Evolutionary conservation across 2,888 invertebrate species (phyloP).

Genomic region (Oxyscelio sp.): DNA sequence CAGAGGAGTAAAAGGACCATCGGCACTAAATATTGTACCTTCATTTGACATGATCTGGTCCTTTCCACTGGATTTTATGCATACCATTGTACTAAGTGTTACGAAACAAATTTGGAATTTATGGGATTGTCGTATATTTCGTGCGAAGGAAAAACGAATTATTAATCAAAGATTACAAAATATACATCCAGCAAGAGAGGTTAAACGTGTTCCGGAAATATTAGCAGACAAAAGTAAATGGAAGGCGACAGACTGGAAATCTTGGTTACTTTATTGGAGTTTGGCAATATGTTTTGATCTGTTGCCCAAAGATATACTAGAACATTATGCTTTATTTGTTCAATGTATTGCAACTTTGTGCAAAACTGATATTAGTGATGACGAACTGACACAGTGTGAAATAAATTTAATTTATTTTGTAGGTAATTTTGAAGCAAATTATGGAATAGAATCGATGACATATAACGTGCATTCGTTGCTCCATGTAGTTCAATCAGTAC

Average conservation of each 20-base stretch:
- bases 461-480: conserved; percentile 69
- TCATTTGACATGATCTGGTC: conserved; percentile 33
- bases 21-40: background rate
- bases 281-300: conserved; percentile 8
- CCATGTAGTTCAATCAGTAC: conserved; percentile 64
- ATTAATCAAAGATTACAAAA: conserved; percentile 17
- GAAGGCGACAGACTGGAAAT: conserved; percentile 53
- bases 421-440: conserved; percentile 53
- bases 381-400: conserved; percentile 61
- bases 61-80: conserved; percentile 42
- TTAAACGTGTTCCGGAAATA: conserved; percentile 3
- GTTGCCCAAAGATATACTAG: conserved; percentile 7
- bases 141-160: background rate
- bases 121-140: conserved; percentile 7
- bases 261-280: conserved; percentile 40
- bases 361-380: conserved; percentile 43
- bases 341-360: conserved; percentile 18
- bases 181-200: conserved; percentile 26
- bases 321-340: conserved; percentile 33
- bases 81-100: conserved; percentile 17
- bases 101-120: conserved; percentile 25
- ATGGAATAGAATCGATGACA: conserved; percentile 62
- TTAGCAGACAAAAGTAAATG: conserved; percentile 9
- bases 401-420: conserved; percentile 67
- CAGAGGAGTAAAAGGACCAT: conserved; percentile 23